Evolutionary conservation across 2,113 vertebrate species (phyloP), one percentile per base, ranked within the genome.

Genomic region (Manacus vitellinus): DNA sequence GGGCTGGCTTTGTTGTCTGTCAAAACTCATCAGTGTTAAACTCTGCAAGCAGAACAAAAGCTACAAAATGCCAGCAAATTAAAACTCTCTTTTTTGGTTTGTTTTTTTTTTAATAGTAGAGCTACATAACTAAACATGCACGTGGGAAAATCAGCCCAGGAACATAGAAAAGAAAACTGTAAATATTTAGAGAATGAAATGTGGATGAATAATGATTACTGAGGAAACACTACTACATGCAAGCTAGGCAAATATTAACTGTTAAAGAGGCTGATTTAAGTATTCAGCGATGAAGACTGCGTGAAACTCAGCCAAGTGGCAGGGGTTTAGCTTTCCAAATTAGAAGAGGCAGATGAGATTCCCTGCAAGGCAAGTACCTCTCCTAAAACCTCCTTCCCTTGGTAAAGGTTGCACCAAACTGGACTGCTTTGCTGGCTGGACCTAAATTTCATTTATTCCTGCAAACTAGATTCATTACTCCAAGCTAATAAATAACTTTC

Each of bases 141-240:
- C 37, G 43, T 0, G 0, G 35, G 72, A 56, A 89, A 78, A 75
- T 59, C 90, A 94, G 76, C 68, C 59, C 43, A 87, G 61, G 41
- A 89, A 72, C 31, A 41, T 27, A 25, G 25, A 73, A 88, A 84
- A 81, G 61, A 91, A 49, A 90, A 71, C 52, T 67, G 68, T 80
- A 88, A 94, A 92, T 90, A 95, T 95, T 91, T 86, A 66, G 39
- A 77, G 72, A 95, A 88, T 52, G 44, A 88, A 92, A 92, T 18
- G 79, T 62, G 88, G 30, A 84, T 61, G 46, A 67, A 43, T 56
- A 63, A 88, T 62, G 73, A 67, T 67, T 51, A 75, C 75, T 84
- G 66, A 56, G 44, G 72, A 90, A 94, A 83, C 68, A 56, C 22
- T 47, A 41, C 56, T 71, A 86, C 85, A 88, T 90, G 68, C 22